A percentile compares a stretch with the other conserved stretches of the same genome.
Conservation (phyloP, 1,140 invertebrate genomes). For the Arctopsyche grandis region DNA sequence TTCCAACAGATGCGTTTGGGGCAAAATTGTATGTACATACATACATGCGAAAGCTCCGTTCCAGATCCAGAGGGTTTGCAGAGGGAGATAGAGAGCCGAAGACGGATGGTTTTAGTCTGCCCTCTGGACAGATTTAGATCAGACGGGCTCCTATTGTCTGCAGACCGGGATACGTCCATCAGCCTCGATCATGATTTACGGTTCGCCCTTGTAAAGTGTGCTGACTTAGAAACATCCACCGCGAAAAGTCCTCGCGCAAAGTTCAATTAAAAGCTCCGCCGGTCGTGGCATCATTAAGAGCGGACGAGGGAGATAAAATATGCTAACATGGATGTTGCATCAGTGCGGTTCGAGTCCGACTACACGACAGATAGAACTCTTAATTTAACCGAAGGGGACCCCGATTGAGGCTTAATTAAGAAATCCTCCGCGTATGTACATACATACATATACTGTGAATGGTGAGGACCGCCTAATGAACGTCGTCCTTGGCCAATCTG, state of each 20-base stretch:
- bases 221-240: neutral
- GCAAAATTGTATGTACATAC: too few relatives aligned
- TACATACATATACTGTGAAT: constrained; percentile 13
- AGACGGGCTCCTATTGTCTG: constrained; percentile 44
- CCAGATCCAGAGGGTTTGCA: too few relatives aligned
- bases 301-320: constrained; percentile 25
- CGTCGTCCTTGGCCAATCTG: constrained; percentile 24
- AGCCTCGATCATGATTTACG: constrained; percentile 26
- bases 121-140: constrained; percentile 50
- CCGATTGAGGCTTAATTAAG: constrained; percentile 53
- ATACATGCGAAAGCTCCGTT: too few relatives aligned
- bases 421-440: constrained; percentile 45
- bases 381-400: constrained; percentile 42
- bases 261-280: constrained; percentile 20
- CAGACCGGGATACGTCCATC: constrained; percentile 34
- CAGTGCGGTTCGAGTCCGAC: constrained; percentile 24
- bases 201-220: neutral
- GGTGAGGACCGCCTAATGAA: constrained; percentile 42
- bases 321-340: constrained; percentile 33
- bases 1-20: too few relatives aligned
- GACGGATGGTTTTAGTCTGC: neutral
- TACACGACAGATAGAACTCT: constrained; percentile 38
- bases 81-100: too few relatives aligned
- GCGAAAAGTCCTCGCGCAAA: neutral
- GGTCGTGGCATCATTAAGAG: constrained; percentile 32